Conservation (phyloP, 2,888 invertebrate genomes). For the Nebria salina region DNA sequence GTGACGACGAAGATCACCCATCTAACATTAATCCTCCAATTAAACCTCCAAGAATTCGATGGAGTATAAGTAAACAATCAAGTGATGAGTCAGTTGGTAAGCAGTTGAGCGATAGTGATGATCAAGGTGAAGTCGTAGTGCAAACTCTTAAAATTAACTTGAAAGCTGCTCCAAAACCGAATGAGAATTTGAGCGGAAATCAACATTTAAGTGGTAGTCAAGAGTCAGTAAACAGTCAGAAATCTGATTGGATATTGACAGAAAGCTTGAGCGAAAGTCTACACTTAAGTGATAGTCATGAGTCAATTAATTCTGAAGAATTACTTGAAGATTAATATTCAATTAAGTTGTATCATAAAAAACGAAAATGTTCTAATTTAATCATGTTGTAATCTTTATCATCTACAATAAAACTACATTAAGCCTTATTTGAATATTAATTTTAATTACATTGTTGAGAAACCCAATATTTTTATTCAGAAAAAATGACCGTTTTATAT, state of each 20-base stretch:
- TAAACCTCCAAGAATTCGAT: not conserved
- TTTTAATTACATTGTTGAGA: not conserved
- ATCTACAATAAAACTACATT: not conserved
- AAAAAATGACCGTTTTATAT: constrained; percentile 8
- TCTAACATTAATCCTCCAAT: not conserved
- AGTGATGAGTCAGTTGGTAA: constrained; percentile 17
- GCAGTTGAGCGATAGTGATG: constrained; percentile 55
- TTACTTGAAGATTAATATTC: not conserved
- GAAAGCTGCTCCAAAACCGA: constrained; percentile 3
- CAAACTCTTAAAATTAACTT: constrained; percentile 14
- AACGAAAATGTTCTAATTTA: not conserved
- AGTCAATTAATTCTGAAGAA: not conserved
- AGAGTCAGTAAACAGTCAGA: constrained; percentile 18
- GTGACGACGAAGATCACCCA: not conserved
- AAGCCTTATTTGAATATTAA: not conserved
- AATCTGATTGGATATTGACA: not conserved
- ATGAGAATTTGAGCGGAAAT: constrained; percentile 53
- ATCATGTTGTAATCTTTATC: not conserved
- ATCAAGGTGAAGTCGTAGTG: constrained; percentile 32
- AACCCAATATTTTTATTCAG: not conserved
- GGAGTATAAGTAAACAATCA: not conserved
- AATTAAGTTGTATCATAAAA: not conserved
- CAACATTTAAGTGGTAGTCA: constrained; percentile 22
- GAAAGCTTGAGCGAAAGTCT: not conserved
- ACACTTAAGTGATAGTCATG: not conserved